phyloP scores from a whole-genome alignment of 2,113 vertebrate species.

The Takifugu flavidus region DNA sequence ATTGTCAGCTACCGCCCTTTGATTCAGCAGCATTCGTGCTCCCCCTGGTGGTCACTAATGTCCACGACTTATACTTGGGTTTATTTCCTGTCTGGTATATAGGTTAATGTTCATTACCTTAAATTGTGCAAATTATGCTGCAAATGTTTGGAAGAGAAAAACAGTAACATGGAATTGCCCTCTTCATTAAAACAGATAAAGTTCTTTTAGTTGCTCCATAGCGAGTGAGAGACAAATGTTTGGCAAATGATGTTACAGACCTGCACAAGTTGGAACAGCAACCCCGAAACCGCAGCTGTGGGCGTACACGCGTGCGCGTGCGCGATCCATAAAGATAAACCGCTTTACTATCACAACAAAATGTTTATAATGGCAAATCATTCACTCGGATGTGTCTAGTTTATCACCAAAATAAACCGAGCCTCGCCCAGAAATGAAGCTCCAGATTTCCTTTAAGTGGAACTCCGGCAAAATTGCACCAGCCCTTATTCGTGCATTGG shows the following conservation, averaged over 20 bases:
- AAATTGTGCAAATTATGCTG: too few relatives aligned
- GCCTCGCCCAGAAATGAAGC: not conserved
- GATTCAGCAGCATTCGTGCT: constrained; percentile 57
- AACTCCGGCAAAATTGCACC: not conserved
- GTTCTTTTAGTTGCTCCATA: constrained; percentile 29
- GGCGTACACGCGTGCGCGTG: constrained; percentile 4
- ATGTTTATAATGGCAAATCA: constrained; percentile 11
- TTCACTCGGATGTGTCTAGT: not conserved
- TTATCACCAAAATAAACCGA: constrained; percentile 10
- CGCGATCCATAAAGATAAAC: constrained; percentile 18
- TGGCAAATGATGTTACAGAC: constrained; percentile 51
- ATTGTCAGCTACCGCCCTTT: constrained; percentile 3
- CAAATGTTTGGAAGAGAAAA: too few relatives aligned
- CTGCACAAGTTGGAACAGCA: constrained; percentile 64
- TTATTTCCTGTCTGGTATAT: too few relatives aligned
- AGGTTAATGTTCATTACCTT: too few relatives aligned
- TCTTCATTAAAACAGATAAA: not conserved
- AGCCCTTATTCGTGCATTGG: not conserved
- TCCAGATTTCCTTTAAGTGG: not conserved
- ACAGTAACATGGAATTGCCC: too few relatives aligned
- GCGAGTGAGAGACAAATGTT: constrained; percentile 34
- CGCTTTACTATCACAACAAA: constrained; percentile 11
- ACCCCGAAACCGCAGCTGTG: constrained; percentile 47
- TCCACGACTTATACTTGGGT: too few relatives aligned
- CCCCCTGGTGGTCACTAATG: constrained; percentile 59